These are phyloP conservation scores for Erebia palarica DNA, from an alignment of 2,888 invertebrate genomes.

Conservation along the genomic window DNA sequence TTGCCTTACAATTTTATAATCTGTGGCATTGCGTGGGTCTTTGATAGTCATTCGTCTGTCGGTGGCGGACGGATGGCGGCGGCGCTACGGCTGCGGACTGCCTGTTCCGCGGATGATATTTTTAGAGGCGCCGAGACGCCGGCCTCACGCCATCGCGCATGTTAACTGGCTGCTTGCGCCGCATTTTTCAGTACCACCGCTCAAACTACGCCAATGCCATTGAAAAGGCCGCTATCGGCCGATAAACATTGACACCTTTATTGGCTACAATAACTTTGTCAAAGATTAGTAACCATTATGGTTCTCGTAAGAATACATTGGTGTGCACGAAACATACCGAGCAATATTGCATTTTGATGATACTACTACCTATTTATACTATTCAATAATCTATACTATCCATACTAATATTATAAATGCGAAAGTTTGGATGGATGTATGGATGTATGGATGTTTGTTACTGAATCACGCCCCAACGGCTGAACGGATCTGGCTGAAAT, in stretches of 20 bases:
- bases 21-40: slow-evolving; percentile 36
- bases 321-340: background rate
- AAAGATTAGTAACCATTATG: background rate
- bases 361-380: too few species aligned
- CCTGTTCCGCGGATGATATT: slow-evolving; percentile 58
- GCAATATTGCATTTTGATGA: background rate
- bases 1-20: too few species aligned
- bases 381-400: too few species aligned
- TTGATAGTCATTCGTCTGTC: slow-evolving; percentile 38
- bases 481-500: too few species aligned
- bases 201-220: slow-evolving; percentile 71
- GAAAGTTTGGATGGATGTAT: too few species aligned
- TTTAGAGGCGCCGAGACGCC: slow-evolving; percentile 77
- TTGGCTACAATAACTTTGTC: slow-evolving; percentile 61
- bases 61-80: slow-evolving; percentile 55
- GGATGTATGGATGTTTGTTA: too few species aligned
- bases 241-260: slow-evolving; percentile 78
- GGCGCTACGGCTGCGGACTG: slow-evolving; percentile 50
- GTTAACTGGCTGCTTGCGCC: slow-evolving; percentile 77
- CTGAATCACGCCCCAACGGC: too few species aligned
- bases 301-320: background rate
- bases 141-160: slow-evolving; percentile 74
- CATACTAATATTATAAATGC: too few species aligned
- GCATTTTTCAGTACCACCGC: slow-evolving; percentile 75
- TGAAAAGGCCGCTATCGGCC: slow-evolving; percentile 63